Conservation (phyloP, 2,113 vertebrate species). For the Hyperopisus bebe region DNA sequence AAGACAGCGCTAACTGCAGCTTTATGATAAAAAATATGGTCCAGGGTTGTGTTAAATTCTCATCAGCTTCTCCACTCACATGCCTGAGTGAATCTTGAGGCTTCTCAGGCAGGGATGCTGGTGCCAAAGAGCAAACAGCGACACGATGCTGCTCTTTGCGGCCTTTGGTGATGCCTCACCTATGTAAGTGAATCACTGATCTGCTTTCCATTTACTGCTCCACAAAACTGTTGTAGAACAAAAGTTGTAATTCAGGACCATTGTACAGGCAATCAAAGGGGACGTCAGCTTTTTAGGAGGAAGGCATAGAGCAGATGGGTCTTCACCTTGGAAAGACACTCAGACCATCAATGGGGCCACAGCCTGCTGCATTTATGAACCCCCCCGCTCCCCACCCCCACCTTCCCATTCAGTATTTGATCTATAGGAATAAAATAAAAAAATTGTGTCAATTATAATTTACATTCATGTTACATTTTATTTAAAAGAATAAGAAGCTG, state of each 20-base stretch:
- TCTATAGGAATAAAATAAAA: neutral
- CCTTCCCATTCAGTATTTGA: neutral
- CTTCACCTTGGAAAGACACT: neutral
- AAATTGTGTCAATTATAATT: neutral
- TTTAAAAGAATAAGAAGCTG: neutral
- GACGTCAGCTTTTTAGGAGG: neutral
- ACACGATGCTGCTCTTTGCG: neutral
- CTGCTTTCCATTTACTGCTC: neutral
- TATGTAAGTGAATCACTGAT: neutral
- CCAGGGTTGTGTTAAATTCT: neutral
- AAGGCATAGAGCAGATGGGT: neutral
- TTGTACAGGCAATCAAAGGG: neutral
- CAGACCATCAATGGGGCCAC: neutral
- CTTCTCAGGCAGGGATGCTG: neutral
- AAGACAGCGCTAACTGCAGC: conserved; percentile 5
- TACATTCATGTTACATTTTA: neutral
- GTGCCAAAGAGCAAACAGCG: neutral
- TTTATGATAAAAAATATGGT: conserved; percentile 7
- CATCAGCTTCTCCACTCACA: neutral
- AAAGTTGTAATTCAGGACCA: neutral
- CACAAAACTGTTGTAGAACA: neutral
- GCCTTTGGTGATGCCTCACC: neutral
- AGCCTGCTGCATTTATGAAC: neutral
- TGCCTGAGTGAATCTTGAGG: neutral
- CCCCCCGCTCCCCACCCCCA: neutral